A percentile compares a stretch with the other conserved stretches of the same genome.
These are phyloP conservation scores for Catostylus mosaicus DNA, from an alignment of 30 jellyfish, hydroid and myxozoan species.

Conservation along the genomic window DNA sequence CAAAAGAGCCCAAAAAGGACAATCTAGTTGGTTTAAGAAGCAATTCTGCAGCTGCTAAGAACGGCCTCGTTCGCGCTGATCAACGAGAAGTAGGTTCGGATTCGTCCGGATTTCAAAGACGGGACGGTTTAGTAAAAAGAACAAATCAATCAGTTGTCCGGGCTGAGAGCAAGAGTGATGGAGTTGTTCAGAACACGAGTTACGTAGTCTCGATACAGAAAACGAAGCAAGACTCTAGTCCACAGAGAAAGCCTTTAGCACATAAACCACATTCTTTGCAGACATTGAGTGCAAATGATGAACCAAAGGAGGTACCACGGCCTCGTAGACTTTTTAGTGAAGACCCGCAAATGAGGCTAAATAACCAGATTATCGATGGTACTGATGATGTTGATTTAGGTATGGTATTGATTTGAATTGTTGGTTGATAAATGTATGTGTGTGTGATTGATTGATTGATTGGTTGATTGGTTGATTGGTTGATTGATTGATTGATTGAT, in stretches of 20 bases:
- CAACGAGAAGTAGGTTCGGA: neutral
- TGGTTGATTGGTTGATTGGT: no score
- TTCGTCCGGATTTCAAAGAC: neutral
- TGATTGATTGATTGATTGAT: no score
- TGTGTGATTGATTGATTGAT: no score
- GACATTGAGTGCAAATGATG: neutral
- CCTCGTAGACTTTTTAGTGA: conserved; percentile 8
- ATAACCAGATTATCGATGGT: neutral
- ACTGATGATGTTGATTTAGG: conserved; percentile 3
- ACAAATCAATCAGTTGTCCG: conserved; percentile 17
- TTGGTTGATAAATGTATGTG: no score
- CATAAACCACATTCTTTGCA: conserved; percentile 14
- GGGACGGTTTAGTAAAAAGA: conserved; percentile 59
- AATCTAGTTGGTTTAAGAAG: neutral
- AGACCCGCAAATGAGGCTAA: neutral
- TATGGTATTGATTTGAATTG: no score
- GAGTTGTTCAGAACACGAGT: conserved; percentile 7
- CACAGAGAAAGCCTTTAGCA: conserved; percentile 3
- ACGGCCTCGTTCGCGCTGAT: neutral
- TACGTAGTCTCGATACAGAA: conserved; percentile 48
- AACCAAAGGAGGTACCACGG: neutral
- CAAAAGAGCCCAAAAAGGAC: neutral
- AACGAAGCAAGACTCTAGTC: neutral
- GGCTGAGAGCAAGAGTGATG: conserved; percentile 8
- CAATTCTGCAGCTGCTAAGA: neutral